A percentile compares a stretch with the other conserved stretches of the same genome.
phyloP scores from a whole-genome alignment of 1,140 invertebrate species.

The Psilanteris sp. region DNA sequence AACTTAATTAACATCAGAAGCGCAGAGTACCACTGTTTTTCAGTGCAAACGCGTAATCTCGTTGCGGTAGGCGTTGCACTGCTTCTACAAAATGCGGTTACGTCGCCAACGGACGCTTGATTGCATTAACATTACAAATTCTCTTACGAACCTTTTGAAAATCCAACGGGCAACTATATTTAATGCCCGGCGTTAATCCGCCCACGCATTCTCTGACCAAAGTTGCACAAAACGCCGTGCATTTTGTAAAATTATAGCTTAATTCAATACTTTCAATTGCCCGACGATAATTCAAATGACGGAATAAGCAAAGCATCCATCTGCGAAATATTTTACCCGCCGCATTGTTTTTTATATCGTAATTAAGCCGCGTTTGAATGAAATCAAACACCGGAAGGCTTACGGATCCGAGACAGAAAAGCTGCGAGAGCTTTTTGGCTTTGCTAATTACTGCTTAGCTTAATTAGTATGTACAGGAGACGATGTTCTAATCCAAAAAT shows the following conservation, averaged over 20 bases:
- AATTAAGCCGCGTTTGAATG: too few relatives aligned
- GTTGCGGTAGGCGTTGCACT: slow-evolving; percentile 55
- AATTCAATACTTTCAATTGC: background rate
- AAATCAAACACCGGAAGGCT: too few relatives aligned
- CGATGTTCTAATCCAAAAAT: too few relatives aligned
- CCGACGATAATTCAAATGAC: too few relatives aligned
- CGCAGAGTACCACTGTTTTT: slow-evolving; percentile 37
- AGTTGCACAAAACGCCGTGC: slow-evolving; percentile 10
- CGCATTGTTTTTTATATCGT: too few relatives aligned
- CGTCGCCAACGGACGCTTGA: slow-evolving; percentile 52
- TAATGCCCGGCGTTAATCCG: slow-evolving; percentile 30
- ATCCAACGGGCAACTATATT: slow-evolving; percentile 41
- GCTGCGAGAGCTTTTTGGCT: too few relatives aligned
- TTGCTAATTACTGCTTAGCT: too few relatives aligned
- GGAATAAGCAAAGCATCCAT: too few relatives aligned
- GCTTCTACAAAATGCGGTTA: slow-evolving; percentile 55
- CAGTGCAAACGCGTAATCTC: slow-evolving; percentile 49
- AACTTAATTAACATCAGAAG: slow-evolving; percentile 48
- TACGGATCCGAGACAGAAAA: too few relatives aligned
- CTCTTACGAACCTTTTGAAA: slow-evolving; percentile 48
- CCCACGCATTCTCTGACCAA: background rate
- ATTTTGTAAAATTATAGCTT: slow-evolving; percentile 2
- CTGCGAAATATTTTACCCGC: too few relatives aligned
- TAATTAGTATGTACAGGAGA: too few relatives aligned
- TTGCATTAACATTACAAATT: slow-evolving; percentile 61